Conservation (phyloP, 35 echinoderm and acorn worm species). For the Stichopus chloronotus region DNA sequence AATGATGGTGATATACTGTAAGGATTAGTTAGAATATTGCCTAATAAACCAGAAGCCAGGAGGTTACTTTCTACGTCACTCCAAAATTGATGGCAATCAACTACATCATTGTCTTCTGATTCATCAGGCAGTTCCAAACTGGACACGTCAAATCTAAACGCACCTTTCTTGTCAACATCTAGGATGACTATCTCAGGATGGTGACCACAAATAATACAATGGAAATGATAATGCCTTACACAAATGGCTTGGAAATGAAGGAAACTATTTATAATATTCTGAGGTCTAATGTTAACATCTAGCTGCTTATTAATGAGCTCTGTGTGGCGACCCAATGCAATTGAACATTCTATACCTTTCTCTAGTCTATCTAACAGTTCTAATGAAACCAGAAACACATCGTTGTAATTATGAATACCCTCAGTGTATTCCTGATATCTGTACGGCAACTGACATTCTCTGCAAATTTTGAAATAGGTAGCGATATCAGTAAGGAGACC, state of each 20-base stretch:
- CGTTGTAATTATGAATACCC: conserved; percentile 14
- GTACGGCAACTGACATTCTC: not conserved
- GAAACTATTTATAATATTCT: conserved; percentile 24
- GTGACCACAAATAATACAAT: not conserved
- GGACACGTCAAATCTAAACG: not conserved
- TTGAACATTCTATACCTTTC: not conserved
- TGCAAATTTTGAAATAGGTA: conserved; percentile 37
- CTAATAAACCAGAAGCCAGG: not conserved
- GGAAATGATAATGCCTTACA: not conserved
- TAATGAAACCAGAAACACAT: not conserved
- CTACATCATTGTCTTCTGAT: not conserved
- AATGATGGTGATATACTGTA: not conserved
- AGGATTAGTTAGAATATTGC: not conserved
- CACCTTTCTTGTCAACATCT: conserved; percentile 24
- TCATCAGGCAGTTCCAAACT: conserved; percentile 1
- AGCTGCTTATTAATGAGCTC: conserved; percentile 35
- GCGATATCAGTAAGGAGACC: not conserved
- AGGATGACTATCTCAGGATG: not conserved
- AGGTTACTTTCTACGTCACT: conserved; percentile 4
- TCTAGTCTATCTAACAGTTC: conserved; percentile 18
- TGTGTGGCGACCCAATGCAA: conserved; percentile 32
- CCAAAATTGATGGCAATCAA: conserved; percentile 12
- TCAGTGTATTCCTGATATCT: conserved; percentile 26
- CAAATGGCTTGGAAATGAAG: conserved; percentile 3
- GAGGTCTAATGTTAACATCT: not conserved